phyloP scores from a whole-genome alignment of 2,797 vertebrate species.

The Gobionotothen gibberifrons region DNA sequence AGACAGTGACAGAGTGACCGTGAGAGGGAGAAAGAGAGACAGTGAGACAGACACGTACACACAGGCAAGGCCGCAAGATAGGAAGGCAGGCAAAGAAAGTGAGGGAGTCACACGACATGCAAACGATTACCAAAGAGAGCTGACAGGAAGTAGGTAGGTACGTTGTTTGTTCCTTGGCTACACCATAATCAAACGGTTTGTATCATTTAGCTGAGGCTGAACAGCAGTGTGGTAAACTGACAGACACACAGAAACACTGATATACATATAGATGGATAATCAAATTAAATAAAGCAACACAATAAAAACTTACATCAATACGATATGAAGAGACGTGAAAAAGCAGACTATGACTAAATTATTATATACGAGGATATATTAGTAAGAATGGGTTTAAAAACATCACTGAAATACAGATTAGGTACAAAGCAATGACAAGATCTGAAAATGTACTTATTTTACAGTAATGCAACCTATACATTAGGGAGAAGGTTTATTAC shows the following conservation, averaged over 20 bases:
- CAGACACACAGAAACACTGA: constrained; percentile 42
- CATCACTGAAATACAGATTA: background rate
- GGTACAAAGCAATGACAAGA: background rate
- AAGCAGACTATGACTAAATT: background rate
- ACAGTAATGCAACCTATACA: constrained; percentile 11
- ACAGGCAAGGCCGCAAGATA: constrained; percentile 86
- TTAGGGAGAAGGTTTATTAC: background rate
- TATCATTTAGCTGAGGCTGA: constrained; percentile 42
- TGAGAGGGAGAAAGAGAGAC: constrained; percentile 90
- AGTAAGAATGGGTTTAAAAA: constrained; percentile 4
- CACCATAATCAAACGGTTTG: constrained; percentile 25
- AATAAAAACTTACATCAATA: constrained; percentile 26
- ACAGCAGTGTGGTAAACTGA: constrained; percentile 38
- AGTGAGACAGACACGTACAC: constrained; percentile 89
- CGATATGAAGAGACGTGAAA: constrained; percentile 30
- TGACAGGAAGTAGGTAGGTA: constrained; percentile 41
- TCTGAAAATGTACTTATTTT: constrained; percentile 12
- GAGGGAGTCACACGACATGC: constrained; percentile 82
- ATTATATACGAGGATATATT: constrained; percentile 1
- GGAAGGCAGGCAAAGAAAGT: constrained; percentile 84
- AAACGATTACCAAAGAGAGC: constrained; percentile 74
- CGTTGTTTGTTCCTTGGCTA: constrained; percentile 53
- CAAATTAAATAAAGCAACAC: constrained; percentile 1
- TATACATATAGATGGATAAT: constrained; percentile 19
- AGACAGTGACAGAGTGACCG: constrained; percentile 87